These are phyloP conservation scores for Tragelaphus oryx DNA, from an alignment of 2,797 vertebrate species.

Conservation along the genomic window DNA sequence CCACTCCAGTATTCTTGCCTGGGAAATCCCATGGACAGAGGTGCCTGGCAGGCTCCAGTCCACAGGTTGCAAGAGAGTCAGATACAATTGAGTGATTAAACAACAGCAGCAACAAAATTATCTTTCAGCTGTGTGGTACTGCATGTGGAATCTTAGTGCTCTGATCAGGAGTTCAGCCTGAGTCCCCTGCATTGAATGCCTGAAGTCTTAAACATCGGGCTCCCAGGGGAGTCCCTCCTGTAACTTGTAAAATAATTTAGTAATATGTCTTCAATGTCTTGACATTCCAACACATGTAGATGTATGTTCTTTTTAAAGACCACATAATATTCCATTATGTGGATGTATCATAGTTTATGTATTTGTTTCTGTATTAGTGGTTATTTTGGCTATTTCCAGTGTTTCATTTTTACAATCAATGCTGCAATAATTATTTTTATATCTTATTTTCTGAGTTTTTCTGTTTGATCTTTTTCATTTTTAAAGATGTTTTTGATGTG, in stretches of 20 bases:
- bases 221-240: background rate
- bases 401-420: background rate
- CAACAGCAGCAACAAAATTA: background rate
- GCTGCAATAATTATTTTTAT: background rate
- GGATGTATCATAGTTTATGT: background rate
- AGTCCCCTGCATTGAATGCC: background rate
- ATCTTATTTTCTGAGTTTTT: background rate
- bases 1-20: background rate
- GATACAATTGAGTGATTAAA: background rate
- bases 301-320: background rate
- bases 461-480: background rate
- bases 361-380: background rate
- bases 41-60: background rate
- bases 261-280: background rate
- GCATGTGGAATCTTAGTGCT: background rate
- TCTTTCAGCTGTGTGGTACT: background rate
- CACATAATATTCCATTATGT: background rate
- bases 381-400: background rate
- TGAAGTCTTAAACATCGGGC: background rate
- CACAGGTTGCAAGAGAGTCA: background rate
- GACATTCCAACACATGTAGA: background rate
- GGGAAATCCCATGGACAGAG: background rate
- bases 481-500: background rate
- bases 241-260: background rate
- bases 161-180: background rate